Conservation (phyloP, 2,113 vertebrate species). For the Coreoperca whiteheadi region DNA sequence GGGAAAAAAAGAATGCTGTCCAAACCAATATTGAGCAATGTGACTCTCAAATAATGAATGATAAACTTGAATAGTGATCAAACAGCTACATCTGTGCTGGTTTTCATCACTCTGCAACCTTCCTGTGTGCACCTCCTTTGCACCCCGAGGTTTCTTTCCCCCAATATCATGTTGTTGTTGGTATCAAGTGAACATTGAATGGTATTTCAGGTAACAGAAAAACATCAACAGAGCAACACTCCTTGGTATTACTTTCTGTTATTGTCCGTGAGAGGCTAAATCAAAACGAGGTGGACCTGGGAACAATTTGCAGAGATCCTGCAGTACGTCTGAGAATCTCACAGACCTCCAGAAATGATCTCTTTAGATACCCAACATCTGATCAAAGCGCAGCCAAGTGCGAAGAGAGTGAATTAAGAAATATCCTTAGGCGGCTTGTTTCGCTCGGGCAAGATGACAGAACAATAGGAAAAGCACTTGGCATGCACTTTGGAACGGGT, state of each 20-base stretch:
- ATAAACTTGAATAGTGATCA: neutral
- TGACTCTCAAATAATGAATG: neutral
- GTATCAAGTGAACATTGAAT: neutral
- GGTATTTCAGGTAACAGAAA: conserved; percentile 12
- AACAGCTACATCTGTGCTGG: neutral
- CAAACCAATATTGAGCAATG: too few relatives aligned
- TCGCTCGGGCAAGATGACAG: conserved; percentile 34
- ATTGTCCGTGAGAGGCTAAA: conserved; percentile 8
- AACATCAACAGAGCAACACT: neutral
- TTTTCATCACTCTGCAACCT: neutral
- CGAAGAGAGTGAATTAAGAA: conserved; percentile 50
- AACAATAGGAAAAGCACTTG: conserved; percentile 46
- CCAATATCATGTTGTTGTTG: neutral
- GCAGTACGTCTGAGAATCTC: conserved; percentile 25
- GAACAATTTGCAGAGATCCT: conserved; percentile 57
- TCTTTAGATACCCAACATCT: conserved; percentile 21
- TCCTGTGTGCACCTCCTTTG: neutral
- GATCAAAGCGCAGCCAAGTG: conserved; percentile 53
- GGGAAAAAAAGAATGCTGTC: neutral
- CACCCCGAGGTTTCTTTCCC: neutral
- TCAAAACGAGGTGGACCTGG: conserved; percentile 44
- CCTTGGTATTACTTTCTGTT: conserved; percentile 4
- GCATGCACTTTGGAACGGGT: conserved; percentile 17
- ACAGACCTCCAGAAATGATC: conserved; percentile 31
- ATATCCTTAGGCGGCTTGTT: conserved; percentile 52